Evolutionary conservation across 2,113 vertebrate species (phyloP), one percentile per base, ranked within the genome.

Genomic region (Chelonoidis abingdonii): DNA sequence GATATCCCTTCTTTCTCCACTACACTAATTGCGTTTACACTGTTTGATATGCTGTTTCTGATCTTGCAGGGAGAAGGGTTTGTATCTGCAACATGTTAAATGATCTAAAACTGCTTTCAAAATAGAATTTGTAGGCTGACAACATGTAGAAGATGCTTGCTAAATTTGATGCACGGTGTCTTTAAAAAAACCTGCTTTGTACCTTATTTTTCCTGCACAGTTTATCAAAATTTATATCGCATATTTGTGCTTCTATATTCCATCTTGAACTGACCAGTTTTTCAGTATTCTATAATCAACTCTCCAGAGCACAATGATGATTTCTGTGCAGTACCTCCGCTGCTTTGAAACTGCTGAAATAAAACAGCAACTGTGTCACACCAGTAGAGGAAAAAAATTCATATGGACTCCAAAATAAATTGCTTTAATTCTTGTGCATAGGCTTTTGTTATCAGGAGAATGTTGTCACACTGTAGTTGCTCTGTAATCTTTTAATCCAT

Each of bases 221-320:
- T 97, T 94, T 81, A 89, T 90, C 89, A 89, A 90, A 87, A 94
- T 95, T 96, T 94, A 89, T 88, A 76, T 94, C 86, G 75, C 56
- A 94, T 92, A 89, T 65, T 90, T 59, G 57, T 31, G n/a, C 65
- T 76, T 84, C 47, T 81, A 44, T 75, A 54, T 89, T 89, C 93
- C 79, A 86, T 82, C 11, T 85, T 83, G 88, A 91, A 89, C 96
- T n/a, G 29, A 88, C 85, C 88, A 72, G 59, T 97, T 95, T 94
- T 93, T 97, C 95, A 95, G 56, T 91, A 27, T 93, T 95, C 91
- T 92, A 49, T 91, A 96, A 94, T 89, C 94, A 97, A 94, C 90
- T 89, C 95, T 52, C 19, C 0, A 79, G 95, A 97, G 94, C 76
- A 50, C 54, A 76, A 3, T 22, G 56, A 93, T 87, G 94, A 14